Evolutionary conservation across 64 coral and sea anemone genomes (phyloP), one percentile per base, ranked within the genome.

Genomic region (Dendrophyllia cribrosa): DNA sequence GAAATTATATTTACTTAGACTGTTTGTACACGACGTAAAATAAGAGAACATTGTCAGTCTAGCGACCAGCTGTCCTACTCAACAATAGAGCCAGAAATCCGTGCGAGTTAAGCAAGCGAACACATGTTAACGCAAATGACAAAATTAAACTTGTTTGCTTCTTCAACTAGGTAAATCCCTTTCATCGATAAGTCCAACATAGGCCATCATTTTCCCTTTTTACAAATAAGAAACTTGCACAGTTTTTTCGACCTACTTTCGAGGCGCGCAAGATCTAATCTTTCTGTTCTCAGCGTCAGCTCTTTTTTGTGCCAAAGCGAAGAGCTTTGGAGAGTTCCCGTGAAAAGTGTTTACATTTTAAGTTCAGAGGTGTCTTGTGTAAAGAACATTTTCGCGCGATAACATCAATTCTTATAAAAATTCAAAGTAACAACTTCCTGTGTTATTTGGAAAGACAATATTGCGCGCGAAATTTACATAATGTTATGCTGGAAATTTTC

Each of bases 1-100:
- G 19, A 84, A 84, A 84, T 67, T 66, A 20, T 84, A 49, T 84
- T 84, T 84, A 12, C 62, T 50, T 50, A 51, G 19, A n/a, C 19
- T 67, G 62, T 84, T n/a, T 67, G 13, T 26, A 11, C 22, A 51
- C 23, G 19, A 22, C 24, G 16, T 84, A 84, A 68, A 67, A 22
- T 51, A 26, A 67, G 44, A 84, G 23, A 34, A 51, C 62, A 51
- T 5, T 53, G 49, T 84, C 60, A 68, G 1, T 52, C 14, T 10
- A 17, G 11, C 2, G 5, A 48, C 9, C 80, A 84, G 80, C 62
- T 84, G 80, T 19, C 9, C 9, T 17, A 11, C 0, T 1, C 43
- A 51, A n/a, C 44, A 66, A 68, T 49, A 50, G 62, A 64, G 4
- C 43, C 17, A 10, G 44, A 49, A 66, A 7, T 56, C 61, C 44